A percentile compares a stretch with the other conserved stretches of the same genome.
phyloP scores from a whole-genome alignment of 1,140 invertebrate species.

The Rhagoletis zephyria region DNA sequence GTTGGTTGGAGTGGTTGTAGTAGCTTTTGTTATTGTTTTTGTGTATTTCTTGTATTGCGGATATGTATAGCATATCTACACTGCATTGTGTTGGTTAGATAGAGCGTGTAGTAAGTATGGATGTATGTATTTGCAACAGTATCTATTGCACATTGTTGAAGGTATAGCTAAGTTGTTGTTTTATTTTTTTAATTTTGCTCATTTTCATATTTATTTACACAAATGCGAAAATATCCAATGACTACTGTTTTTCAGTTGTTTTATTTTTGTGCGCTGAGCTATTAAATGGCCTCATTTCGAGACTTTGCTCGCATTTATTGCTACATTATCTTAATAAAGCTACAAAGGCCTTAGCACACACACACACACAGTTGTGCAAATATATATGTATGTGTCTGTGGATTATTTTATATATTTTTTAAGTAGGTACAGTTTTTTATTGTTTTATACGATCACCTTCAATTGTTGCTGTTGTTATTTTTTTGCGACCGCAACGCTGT shows the following conservation, averaged over 20 bases:
- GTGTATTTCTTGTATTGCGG: background rate
- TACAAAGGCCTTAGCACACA: background rate
- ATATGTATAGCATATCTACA: background rate
- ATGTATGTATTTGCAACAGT: background rate
- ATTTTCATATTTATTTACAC: constrained; percentile 19
- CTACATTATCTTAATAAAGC: constrained; percentile 44
- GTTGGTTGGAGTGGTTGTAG: background rate
- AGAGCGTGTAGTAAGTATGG: background rate
- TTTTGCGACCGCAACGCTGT: background rate
- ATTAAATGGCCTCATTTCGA: constrained; percentile 54
- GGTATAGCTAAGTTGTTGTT: background rate
- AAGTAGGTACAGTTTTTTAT: background rate
- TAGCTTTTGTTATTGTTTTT: background rate
- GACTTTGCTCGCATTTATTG: constrained; percentile 45
- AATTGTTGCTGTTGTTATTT: constrained; percentile 31
- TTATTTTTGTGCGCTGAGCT: constrained; percentile 54
- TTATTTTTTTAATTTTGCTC: background rate
- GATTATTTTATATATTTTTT: constrained; percentile 20
- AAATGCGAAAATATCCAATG: constrained; percentile 48
- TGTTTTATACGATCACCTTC: constrained; percentile 43
- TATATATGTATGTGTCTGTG: no score
- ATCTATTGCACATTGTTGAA: background rate
- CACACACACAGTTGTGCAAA: background rate
- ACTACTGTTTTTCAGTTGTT: background rate
- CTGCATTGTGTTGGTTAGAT: constrained; percentile 2